A percentile compares a stretch with the other conserved stretches of the same genome.
phyloP scores from a whole-genome alignment of 1,140 invertebrate species.

The Steinernema feltiae region DNA sequence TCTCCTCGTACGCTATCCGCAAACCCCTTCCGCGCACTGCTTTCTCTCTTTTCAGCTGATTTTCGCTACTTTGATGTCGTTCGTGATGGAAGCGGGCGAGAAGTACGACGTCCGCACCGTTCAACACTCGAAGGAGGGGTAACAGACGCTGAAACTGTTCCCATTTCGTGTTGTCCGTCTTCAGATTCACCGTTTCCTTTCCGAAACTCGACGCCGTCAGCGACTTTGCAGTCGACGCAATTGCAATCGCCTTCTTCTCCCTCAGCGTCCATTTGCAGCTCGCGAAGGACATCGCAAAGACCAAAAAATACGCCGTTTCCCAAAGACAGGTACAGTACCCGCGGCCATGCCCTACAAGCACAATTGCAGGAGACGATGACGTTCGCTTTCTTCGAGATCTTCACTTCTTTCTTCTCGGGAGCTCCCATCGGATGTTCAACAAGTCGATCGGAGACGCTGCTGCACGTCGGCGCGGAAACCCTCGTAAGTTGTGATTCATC shows the following conservation, averaged over 20 bases:
- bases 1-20: constrained; percentile 26
- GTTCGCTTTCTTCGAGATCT: constrained; percentile 25
- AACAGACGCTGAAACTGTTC: not conserved
- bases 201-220: constrained; percentile 28
- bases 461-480: constrained; percentile 37
- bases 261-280: constrained; percentile 30
- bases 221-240: constrained; percentile 25
- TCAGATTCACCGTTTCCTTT: constrained; percentile 23
- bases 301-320: constrained; percentile 37
- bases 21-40: not conserved
- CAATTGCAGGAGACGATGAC: constrained; percentile 34
- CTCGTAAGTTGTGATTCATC: constrained; percentile 31
- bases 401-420: constrained; percentile 29
- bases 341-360: not conserved
- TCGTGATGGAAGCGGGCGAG: constrained; percentile 25
- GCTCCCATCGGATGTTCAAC: constrained; percentile 29
- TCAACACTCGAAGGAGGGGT: constrained; percentile 21
- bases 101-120: constrained; percentile 33
- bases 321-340: constrained; percentile 29
- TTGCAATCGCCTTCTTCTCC: constrained; percentile 34
- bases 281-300: constrained; percentile 27
- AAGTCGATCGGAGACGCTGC: constrained; percentile 28
- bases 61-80: constrained; percentile 33
- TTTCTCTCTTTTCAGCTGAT: constrained; percentile 33
- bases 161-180: constrained; percentile 17